phyloP scores from a whole-genome alignment of 2,113 vertebrate species.

The Suricata suricatta region DNA sequence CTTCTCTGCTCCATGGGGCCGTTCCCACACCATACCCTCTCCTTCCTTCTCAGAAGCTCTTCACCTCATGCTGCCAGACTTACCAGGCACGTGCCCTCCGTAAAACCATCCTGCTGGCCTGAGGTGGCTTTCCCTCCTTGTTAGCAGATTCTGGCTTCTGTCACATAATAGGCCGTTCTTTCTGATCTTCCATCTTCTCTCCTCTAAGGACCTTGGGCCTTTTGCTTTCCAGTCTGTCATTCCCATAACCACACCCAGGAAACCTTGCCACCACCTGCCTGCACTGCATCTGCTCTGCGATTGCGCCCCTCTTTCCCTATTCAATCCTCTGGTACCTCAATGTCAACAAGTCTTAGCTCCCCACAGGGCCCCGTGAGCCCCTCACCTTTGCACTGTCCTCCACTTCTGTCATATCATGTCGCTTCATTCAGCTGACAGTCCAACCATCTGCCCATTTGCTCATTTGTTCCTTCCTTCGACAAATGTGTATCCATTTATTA shows the following conservation, averaged over 20 bases:
- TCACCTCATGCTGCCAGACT: background rate
- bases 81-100: background rate
- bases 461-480: background rate
- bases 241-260: accelerated
- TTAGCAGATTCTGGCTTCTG: background rate
- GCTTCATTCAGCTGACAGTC: background rate
- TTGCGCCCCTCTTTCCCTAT: accelerated
- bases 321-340: background rate
- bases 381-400: background rate
- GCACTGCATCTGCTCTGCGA: background rate
- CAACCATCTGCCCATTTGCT: background rate
- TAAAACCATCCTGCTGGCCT: background rate
- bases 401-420: background rate
- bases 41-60: background rate
- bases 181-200: background rate
- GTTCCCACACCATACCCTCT: background rate
- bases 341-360: background rate
- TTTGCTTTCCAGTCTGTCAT: background rate
- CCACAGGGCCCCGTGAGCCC: accelerated
- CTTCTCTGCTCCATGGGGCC: accelerated
- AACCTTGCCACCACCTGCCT: background rate
- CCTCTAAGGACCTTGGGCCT: background rate
- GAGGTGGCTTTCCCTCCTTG: background rate
- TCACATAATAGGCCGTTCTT: background rate
- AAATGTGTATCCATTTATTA: background rate